phyloP scores from a whole-genome alignment of 2,113 vertebrate species.

The Nycticorax nycticorax region DNA sequence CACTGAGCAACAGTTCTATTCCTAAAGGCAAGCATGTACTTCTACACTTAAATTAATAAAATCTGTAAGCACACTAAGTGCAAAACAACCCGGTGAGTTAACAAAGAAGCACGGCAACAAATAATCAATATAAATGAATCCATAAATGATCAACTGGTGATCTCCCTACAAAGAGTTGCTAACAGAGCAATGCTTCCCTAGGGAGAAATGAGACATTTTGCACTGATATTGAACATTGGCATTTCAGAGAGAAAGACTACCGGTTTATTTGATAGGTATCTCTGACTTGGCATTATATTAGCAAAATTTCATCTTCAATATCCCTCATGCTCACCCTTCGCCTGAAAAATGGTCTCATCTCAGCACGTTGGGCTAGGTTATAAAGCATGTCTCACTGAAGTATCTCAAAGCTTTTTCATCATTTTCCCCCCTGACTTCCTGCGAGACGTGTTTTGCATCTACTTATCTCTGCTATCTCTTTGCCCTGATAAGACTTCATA shows the following conservation, averaged over 20 bases:
- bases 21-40: background rate
- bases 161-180: background rate
- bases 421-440: background rate
- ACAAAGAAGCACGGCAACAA: background rate
- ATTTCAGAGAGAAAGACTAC: constrained; percentile 16
- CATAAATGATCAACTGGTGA: background rate
- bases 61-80: background rate
- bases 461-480: background rate
- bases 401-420: background rate
- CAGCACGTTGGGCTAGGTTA: background rate
- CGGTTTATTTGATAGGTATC: constrained; percentile 15
- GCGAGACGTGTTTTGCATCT: background rate
- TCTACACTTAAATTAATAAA: background rate
- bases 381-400: constrained; percentile 22
- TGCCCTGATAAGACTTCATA: background rate
- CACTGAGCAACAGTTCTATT: background rate
- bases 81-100: background rate
- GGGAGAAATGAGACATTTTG: constrained; percentile 7
- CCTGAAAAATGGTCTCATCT: background rate
- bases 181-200: background rate
- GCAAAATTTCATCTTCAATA: constrained; percentile 31
- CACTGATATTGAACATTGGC: background rate
- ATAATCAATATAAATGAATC: constrained; percentile 5
- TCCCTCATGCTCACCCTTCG: background rate
- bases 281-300: constrained; percentile 16